Conservation (phyloP, 2,888 invertebrate species). For the Gnatocerus cornutus region DNA sequence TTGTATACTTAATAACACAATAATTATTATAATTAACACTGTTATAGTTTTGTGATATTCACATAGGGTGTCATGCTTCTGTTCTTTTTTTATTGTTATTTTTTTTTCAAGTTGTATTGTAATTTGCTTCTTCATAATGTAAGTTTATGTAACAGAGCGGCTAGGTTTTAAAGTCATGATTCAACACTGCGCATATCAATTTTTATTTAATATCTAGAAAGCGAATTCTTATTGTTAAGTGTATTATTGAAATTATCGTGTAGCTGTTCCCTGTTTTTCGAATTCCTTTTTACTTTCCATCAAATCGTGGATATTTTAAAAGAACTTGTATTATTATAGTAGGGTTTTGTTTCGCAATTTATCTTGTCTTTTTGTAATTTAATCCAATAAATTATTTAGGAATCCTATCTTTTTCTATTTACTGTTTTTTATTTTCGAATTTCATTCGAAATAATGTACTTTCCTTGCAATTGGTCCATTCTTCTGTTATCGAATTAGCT, state of each 20-base stretch:
- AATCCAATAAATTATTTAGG: constrained; percentile 29
- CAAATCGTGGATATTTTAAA: constrained; percentile 4
- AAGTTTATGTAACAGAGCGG: constrained; percentile 24
- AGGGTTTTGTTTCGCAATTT: constrained; percentile 25
- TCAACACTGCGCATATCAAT: constrained; percentile 40
- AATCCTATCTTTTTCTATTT: constrained; percentile 16
- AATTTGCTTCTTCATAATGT: constrained; percentile 12
- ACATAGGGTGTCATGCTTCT: constrained; percentile 4
- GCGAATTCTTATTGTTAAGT: constrained; percentile 39
- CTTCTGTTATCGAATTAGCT: constrained; percentile 33
- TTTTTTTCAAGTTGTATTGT: constrained; percentile 28
- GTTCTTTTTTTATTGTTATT: constrained; percentile 28
- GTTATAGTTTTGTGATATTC: constrained; percentile 35
- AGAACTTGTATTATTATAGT: constrained; percentile 18
- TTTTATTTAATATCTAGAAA: constrained; percentile 35
- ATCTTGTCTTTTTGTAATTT: constrained; percentile 20
- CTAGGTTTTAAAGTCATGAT: constrained; percentile 32
- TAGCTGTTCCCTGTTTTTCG: constrained; percentile 35
- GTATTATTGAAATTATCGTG: constrained; percentile 41
- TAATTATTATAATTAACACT: constrained; percentile 22
- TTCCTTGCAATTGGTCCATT: constrained; percentile 25
- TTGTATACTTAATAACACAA: constrained; percentile 40
- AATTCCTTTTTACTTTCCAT: constrained; percentile 34
- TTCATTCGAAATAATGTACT: constrained; percentile 33
- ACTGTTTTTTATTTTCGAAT: constrained; percentile 23